These are phyloP conservation scores for Aphrophora alni DNA, from an alignment of 2,888 invertebrate genomes.

Conservation along the genomic window DNA sequence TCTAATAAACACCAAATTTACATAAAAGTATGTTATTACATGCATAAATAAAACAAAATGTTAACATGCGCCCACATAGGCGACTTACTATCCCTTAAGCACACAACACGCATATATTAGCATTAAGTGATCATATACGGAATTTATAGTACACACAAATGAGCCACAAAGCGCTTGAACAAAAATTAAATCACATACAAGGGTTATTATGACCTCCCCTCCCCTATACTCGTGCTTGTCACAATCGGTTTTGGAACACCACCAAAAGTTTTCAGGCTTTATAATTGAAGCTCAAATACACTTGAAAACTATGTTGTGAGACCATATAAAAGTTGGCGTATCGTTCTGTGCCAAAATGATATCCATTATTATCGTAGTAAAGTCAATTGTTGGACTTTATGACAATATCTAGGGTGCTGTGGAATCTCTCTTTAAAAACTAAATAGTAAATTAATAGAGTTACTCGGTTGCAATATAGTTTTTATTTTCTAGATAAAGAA, in stretches of 20 bases:
- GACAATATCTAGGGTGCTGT: too few relatives aligned
- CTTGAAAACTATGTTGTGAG: neutral
- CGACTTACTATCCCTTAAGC: too few relatives aligned
- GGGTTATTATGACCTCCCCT: neutral
- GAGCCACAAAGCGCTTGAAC: neutral
- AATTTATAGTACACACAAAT: neutral
- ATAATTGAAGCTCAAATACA: neutral
- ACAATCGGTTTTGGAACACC: neutral
- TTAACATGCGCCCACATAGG: too few relatives aligned
- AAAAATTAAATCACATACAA: neutral
- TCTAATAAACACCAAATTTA: too few relatives aligned
- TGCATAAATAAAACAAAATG: too few relatives aligned
- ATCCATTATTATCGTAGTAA: neutral
- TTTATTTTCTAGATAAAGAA: too few relatives aligned
- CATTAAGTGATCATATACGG: neutral
- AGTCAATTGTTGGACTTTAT: too few relatives aligned
- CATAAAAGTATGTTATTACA: too few relatives aligned
- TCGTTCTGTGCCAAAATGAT: neutral
- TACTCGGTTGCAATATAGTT: too few relatives aligned
- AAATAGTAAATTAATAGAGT: too few relatives aligned
- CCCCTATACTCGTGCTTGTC: neutral
- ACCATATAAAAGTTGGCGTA: neutral
- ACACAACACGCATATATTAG: neutral
- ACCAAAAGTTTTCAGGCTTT: neutral
- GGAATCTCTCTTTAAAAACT: too few relatives aligned